phyloP scores from a whole-genome alignment of 2,888 invertebrate species.

The Chloroclystis v-ata region DNA sequence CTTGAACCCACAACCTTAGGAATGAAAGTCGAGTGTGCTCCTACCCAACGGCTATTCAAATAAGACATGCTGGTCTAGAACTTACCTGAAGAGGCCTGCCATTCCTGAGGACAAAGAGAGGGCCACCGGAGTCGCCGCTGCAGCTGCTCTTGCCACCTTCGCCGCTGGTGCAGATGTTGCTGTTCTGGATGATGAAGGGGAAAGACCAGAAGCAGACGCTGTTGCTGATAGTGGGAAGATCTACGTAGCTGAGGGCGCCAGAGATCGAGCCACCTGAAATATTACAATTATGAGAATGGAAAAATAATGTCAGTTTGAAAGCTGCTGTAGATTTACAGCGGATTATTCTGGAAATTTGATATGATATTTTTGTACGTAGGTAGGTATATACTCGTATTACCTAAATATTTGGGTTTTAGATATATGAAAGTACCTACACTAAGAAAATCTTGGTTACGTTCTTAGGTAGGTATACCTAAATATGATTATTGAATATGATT shows the following conservation, averaged over 20 bases:
- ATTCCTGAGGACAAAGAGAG: not conserved
- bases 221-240: not conserved
- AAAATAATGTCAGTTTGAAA: not conserved
- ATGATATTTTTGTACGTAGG: too few relatives aligned
- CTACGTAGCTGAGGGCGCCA: not conserved
- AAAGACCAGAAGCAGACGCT: not conserved
- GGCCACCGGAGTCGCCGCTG: not conserved
- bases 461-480: too few relatives aligned
- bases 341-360: too few relatives aligned
- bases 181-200: not conserved
- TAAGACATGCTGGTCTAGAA: not conserved
- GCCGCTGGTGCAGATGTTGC: not conserved
- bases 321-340: too few relatives aligned
- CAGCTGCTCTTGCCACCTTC: not conserved
- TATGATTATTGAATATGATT: too few relatives aligned
- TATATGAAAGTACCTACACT: too few relatives aligned
- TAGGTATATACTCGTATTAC: too few relatives aligned
- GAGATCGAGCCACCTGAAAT: not conserved
- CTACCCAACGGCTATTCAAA: too few relatives aligned
- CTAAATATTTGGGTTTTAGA: too few relatives aligned
- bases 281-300: not conserved
- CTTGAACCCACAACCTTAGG: too few relatives aligned
- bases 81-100: not conserved
- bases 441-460: too few relatives aligned
- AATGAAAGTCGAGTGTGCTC: too few relatives aligned